phyloP scores from a whole-genome alignment of 2,888 invertebrate genomes.

The Scrobipalpa atriplicella region DNA sequence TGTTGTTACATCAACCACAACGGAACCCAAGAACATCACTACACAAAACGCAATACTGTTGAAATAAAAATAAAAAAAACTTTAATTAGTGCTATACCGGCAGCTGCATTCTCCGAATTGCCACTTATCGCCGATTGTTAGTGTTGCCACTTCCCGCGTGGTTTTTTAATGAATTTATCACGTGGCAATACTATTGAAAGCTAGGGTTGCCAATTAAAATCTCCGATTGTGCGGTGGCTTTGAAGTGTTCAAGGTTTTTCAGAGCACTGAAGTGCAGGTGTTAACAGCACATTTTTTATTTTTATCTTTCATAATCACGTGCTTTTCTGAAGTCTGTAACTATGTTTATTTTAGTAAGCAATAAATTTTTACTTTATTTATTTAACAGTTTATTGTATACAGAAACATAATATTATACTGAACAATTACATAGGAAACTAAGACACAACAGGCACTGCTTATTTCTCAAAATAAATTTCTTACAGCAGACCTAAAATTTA shows the following conservation, averaged over 20 bases:
- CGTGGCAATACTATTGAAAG: slow-evolving; percentile 36
- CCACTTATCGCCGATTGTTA: slow-evolving; percentile 59
- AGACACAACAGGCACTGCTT: too few species aligned
- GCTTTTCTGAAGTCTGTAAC: too few species aligned
- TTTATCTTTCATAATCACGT: background rate
- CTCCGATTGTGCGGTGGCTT: slow-evolving; percentile 14
- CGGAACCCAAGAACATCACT: background rate
- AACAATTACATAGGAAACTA: too few species aligned
- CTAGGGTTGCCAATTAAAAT: slow-evolving; percentile 60
- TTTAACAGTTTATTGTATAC: too few species aligned
- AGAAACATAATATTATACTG: too few species aligned
- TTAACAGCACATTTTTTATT: background rate
- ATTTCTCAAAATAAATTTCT: too few species aligned
- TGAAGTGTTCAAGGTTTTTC: slow-evolving; percentile 20
- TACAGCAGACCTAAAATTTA: too few species aligned
- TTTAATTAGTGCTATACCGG: slow-evolving; percentile 65
- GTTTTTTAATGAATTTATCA: slow-evolving; percentile 47
- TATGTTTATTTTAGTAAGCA: too few species aligned
- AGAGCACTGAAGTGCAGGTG: slow-evolving; percentile 12
- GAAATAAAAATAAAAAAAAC: slow-evolving; percentile 34
- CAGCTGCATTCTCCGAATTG: slow-evolving; percentile 62
- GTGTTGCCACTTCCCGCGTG: slow-evolving; percentile 51
- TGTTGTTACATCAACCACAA: background rate
- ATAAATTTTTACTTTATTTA: too few species aligned
- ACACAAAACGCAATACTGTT: background rate